Base-by-base conservation (phyloP, 2,113 vertebrate species). In the Poecilia latipinna region DNA sequence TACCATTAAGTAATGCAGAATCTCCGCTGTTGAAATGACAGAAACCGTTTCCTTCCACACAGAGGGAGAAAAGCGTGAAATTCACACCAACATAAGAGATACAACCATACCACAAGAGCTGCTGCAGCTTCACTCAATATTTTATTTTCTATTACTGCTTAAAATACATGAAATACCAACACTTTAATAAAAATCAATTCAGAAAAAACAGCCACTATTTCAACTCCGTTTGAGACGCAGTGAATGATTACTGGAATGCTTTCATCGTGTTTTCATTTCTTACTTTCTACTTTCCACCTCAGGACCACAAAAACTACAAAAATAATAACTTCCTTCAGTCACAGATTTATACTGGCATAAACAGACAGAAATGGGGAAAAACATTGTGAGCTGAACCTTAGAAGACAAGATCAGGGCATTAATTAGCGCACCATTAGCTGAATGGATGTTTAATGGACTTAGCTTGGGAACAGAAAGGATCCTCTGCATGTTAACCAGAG, bases 351-450 rank as follows among this genome's bases (percentile, higher is more conserved):
- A n/a, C 42, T 4, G 67, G 32, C 69, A 62, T 75, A 61, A 68
- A 72, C 65, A 42, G 51, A 62, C 28, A 67, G 32, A 15, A 29
- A 68, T 2, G 24, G 33, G 71, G 68, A 71, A 65, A 60, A 66
- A 63, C 65, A 35, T 60, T 65, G 35, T 4, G 66, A 80, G 68
- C 39, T 72, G 13, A 72, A 75, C 77, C 72, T 71, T 68, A 37
- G 35, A 61, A n/a, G 7, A 57, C 69, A 67, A 72, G 54, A 35
- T 65, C 33, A 7, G 62, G 78, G 84, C 69, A 63, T 86, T 89
- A 83, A 80, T 73, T 81, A 63, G 72, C 57, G 83, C 17, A 37
- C 82, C 77, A 82, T 87, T 83, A 86, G 81, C 67, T 68, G 28
- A 29, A 68, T 5, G 54, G 61, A 68, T 57, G 26, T 62, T 61